Percentiles rank a stretch among this genome's conserved stretches.
These are phyloP conservation scores for Tenthredo mesomela DNA, from an alignment of 2,888 invertebrate genomes.

Conservation along the genomic window DNA sequence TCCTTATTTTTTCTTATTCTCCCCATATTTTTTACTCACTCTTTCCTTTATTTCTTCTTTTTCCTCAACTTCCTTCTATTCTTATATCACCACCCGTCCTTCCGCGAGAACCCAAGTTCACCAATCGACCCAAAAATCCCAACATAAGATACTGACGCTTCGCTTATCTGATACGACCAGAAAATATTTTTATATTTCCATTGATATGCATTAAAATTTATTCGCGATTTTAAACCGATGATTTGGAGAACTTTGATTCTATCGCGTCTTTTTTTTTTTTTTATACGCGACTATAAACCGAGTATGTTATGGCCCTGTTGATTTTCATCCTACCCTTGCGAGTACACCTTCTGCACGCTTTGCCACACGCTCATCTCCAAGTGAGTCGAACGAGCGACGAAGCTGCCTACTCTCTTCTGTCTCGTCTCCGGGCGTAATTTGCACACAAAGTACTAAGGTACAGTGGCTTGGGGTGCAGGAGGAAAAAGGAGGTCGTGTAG, in stretches of 20 bases:
- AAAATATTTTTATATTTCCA: not conserved
- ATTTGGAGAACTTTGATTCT: not conserved
- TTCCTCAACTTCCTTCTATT: not conserved
- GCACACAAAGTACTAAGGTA: slow-evolving; percentile 75
- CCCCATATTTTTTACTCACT: not conserved
- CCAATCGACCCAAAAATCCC: not conserved
- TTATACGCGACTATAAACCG: not conserved
- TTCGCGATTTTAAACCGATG: not conserved
- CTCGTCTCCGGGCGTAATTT: slow-evolving; percentile 74
- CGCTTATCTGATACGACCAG: not conserved
- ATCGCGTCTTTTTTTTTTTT: not conserved
- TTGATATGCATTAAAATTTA: not conserved
- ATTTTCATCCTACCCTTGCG: not conserved
- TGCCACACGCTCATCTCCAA: slow-evolving; percentile 21
- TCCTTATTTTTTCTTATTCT: slow-evolving; percentile 42
- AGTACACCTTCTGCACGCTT: slow-evolving; percentile 4
- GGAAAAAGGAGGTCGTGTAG: slow-evolving; percentile 57
- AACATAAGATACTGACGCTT: not conserved
- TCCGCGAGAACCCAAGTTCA: not conserved
- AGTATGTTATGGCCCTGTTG: not conserved
- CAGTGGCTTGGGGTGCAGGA: slow-evolving; percentile 61
- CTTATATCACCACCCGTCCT: not conserved
- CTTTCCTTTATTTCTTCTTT: not conserved
- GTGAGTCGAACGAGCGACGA: slow-evolving; percentile 25
- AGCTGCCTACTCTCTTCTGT: slow-evolving; percentile 63